Base-by-base conservation (phyloP, 2,113 vertebrate genomes). In the Antennarius striatus region DNA sequence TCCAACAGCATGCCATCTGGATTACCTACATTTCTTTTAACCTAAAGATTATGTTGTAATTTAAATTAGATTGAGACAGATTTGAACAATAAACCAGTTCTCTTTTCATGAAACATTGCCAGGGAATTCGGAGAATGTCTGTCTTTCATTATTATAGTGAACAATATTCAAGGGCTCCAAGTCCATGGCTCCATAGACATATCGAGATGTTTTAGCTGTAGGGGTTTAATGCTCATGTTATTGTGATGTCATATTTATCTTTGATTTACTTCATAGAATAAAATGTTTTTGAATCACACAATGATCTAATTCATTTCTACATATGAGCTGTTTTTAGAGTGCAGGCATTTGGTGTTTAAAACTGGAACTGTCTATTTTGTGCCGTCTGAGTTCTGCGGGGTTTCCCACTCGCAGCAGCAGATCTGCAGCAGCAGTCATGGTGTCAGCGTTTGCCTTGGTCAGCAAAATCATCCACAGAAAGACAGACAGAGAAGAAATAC, bases 381-480 rank as follows among this genome's bases (percentile, higher is more conserved):
- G 45, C 32, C 5, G 3, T 63, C 32, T 63, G 15, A 52, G 30
- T 60, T 55, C 63, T 58, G 43, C 54, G 12, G 64, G 56, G 43
- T 80, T 81, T 80, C 68, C 70, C 70, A 57, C 46, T 53, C 15
- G 63, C 60, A 68, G 59, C 70, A 52, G 59, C 68, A 42, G 48
- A 80, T 77, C 56, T 68, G 65, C 60, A 68, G 59, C 72, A 49
- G 59, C 66, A 46, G 49, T 75, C 83, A 77, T 8, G 55, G 52
- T 65, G 76, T 76, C 68, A 77, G 53, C 39, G 16, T 66, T 68
- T 56, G 39, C 52, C 17, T 64, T 60, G 47, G 70, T 75, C 62
- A 67, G 60, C 63, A 63, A 22, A 75, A 63, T 71, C 73, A 73
- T 57, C 45, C 57, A 73, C 36, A 32, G 40, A 63, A 57, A 59